These are phyloP conservation scores for Anagrus nilaparvatae DNA, from an alignment of 1,140 invertebrate genomes.

Conservation along the genomic window DNA sequence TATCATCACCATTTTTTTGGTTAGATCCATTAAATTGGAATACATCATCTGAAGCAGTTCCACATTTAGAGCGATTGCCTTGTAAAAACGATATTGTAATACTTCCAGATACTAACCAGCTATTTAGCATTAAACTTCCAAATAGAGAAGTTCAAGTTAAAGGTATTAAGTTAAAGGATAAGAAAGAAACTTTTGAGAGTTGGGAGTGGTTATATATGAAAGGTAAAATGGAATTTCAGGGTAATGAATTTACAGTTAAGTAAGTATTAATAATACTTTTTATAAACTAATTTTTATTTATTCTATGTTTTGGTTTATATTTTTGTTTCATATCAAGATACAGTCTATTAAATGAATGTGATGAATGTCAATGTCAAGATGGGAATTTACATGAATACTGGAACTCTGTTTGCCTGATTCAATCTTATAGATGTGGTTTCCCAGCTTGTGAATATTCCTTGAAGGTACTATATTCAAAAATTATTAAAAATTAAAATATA, in stretches of 20 bases:
- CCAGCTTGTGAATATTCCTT: constrained; percentile 29
- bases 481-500: constrained; percentile 1
- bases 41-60: constrained; percentile 27
- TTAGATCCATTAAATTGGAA: constrained; percentile 36
- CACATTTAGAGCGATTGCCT: constrained; percentile 33
- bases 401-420: constrained; percentile 33
- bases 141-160: constrained; percentile 20
- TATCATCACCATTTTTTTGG: constrained; percentile 30
- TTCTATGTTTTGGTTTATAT: constrained; percentile 1
- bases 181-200: constrained; percentile 13
- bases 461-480: constrained; percentile 22
- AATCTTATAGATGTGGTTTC: constrained; percentile 25
- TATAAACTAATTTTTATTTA: background rate
- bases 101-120: constrained; percentile 22
- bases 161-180: constrained; percentile 19
- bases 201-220: constrained; percentile 27
- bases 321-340: constrained; percentile 22
- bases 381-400: constrained; percentile 22
- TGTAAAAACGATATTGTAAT: constrained; percentile 31
- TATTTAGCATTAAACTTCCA: constrained; percentile 29
- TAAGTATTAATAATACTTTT: constrained; percentile 17
- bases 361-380: constrained; percentile 30
- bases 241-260: constrained; percentile 24
- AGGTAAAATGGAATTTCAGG: constrained; percentile 23
- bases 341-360: constrained; percentile 19